Conservation (phyloP, 2,797 vertebrate species). For the Etheostoma nigrum region DNA sequence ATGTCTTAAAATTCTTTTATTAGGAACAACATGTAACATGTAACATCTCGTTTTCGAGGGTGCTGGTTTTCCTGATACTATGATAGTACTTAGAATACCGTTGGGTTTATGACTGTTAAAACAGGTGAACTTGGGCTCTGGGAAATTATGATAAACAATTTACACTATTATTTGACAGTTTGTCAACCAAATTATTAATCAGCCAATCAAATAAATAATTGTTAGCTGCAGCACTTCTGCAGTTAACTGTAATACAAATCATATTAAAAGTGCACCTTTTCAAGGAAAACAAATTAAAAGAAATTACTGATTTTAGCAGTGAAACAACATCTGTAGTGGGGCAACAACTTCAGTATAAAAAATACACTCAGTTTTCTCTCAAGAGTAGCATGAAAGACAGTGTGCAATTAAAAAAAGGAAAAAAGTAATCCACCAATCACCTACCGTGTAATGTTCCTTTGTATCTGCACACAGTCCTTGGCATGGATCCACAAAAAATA, state of each 20-base stretch:
- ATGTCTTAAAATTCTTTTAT: neutral
- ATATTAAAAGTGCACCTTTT: neutral
- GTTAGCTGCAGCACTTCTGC: neutral
- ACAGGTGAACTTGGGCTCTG: neutral
- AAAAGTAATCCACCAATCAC: constrained; percentile 28
- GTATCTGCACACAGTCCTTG: constrained; percentile 92
- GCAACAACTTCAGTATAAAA: neutral
- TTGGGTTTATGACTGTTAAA: neutral
- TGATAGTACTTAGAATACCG: neutral
- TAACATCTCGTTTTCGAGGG: no score
- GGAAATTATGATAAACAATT: neutral
- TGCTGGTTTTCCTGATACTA: neutral
- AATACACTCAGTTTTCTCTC: neutral
- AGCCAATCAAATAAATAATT: neutral
- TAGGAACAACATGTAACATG: no score
- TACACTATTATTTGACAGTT: neutral
- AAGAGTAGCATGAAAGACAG: neutral
- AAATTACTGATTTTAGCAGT: neutral
- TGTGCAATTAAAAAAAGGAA: neutral
- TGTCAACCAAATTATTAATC: neutral
- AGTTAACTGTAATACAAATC: neutral
- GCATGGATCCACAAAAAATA: constrained; percentile 94
- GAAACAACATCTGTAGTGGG: neutral
- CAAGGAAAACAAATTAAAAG: neutral
- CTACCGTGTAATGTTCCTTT: constrained; percentile 91